A percentile compares a stretch with the other conserved stretches of the same genome.
phyloP scores from a whole-genome alignment of 1,140 invertebrate genomes.

The Copidosoma floridanum region DNA sequence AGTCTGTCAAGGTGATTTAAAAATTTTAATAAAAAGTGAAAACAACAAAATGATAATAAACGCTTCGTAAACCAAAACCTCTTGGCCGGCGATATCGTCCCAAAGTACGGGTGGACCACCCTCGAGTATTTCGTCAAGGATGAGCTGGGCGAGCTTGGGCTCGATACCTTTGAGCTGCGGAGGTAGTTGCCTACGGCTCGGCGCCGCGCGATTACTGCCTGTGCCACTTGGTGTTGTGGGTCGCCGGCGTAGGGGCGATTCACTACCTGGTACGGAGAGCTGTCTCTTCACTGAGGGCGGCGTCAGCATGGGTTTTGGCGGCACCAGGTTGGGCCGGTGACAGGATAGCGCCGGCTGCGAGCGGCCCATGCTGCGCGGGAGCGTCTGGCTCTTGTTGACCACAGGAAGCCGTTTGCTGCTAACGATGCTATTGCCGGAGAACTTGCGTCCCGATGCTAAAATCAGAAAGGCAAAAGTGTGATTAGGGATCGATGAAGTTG shows the following conservation, averaged over 20 bases:
- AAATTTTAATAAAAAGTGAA: background rate
- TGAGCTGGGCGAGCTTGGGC: conserved; percentile 81
- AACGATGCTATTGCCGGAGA: conserved; percentile 71
- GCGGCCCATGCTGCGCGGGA: conserved; percentile 79
- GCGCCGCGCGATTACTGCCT: conserved; percentile 42
- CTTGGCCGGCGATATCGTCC: conserved; percentile 91
- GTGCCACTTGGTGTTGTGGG: conserved; percentile 56
- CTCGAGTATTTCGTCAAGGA: conserved; percentile 68
- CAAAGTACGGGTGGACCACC: conserved; percentile 81
- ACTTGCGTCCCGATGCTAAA: conserved; percentile 69
- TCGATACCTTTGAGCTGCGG: conserved; percentile 77
- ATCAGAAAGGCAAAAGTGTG: background rate
- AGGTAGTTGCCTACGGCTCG: conserved; percentile 47
- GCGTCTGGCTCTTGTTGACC: conserved; percentile 77
- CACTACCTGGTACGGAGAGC: conserved; percentile 67
- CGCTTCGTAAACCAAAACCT: no score
- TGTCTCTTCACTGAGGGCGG: conserved; percentile 79
- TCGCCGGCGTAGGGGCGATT: conserved; percentile 66
- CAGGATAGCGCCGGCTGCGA: conserved; percentile 59
- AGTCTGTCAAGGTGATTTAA: conserved; percentile 55
- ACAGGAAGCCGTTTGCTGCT: conserved; percentile 63
- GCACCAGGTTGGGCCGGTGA: conserved; percentile 50
- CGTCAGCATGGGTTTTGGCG: conserved; percentile 71
- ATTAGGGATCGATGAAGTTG: no score
- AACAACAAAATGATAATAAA: no score